Base-by-base conservation (phyloP, 2,888 invertebrate genomes). In the Mesodorylaimus sp. region DNA sequence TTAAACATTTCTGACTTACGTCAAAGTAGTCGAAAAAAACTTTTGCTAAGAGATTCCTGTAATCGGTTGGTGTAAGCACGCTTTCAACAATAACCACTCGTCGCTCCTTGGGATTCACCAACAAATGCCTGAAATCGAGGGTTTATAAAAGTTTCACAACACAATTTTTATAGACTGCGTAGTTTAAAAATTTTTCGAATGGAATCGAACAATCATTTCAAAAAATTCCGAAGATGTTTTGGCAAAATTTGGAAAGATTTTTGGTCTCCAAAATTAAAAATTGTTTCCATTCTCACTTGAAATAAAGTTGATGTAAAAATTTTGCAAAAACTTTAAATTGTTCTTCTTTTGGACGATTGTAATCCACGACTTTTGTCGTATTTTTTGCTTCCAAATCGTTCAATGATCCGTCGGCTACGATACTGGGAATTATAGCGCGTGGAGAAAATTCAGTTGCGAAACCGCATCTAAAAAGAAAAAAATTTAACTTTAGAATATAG, bases 1-100 rank as follows among this genome's bases (percentile, higher is more conserved):
- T 32, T 13, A 32, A 32, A 32, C 16, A 13, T 16, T 16, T 32
- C 16, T 19, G 21, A 58, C 62, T 71, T 65, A 85, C 84, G 76
- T 91, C 89, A 71, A 83, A 93, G 66, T 91, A 89, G 50, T 77
- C 75, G 65, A 86, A 91, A n/a, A 93, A 71, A 23, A 86, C 88
- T 67, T 81, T 82, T 0, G 89, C 89, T 10, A 95, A 71, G 0
- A 82, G 82, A 62, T 91, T 83, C 52, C 89, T 74, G 64, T 88
- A 81, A 49, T 78, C 68, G 1, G 84, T 82, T 2, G 79, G 81
- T 29, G 81, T 79, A 23, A 93, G 74, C 13, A 89, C 72, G 2
- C 86, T 88, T 69, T 95, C 95, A 23, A 93, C 80, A 28, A 95
- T 75, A 3, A 95, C 81, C 32, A 95, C 79, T 65, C 84, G 80